A percentile compares a stretch with the other conserved stretches of the same genome.
Conservation (phyloP, 2,888 invertebrate species). For the Ryuthela nishihirai region DNA sequence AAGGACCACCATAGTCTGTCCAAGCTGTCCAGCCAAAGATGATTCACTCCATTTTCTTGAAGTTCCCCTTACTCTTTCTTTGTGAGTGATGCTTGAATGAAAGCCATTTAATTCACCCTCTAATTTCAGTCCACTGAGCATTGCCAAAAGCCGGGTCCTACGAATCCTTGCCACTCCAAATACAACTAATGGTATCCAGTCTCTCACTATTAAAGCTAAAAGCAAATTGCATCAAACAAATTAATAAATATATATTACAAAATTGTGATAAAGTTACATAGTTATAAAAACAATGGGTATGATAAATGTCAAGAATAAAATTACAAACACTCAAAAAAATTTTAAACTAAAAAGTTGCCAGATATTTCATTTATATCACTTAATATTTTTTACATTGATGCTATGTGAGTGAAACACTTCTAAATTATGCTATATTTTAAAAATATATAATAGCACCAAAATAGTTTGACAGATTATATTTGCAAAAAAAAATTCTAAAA, state of each 20-base stretch:
- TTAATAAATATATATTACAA: neutral
- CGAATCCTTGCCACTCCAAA: conserved; percentile 85
- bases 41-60: conserved; percentile 47
- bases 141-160: conserved; percentile 77
- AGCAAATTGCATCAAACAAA: neutral
- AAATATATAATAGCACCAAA: no score
- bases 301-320: no score
- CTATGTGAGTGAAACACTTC: no score
- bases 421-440: no score
- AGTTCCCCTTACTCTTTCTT: conserved; percentile 63
- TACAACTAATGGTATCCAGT: conserved; percentile 53
- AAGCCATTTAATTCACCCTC: conserved; percentile 91
- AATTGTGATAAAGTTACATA: no score
- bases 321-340: no score
- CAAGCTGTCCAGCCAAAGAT: conserved; percentile 73
- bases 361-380: no score
- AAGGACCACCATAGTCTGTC: conserved; percentile 84
- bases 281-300: no score
- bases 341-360: no score
- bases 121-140: conserved; percentile 85
- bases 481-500: no score
- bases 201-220: conserved; percentile 29
- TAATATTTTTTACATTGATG: no score
- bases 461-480: no score
- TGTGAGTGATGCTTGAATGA: conserved; percentile 84